Evolutionary conservation across 2,888 invertebrate species (phyloP).

Genomic region (Tetrapedia diversipes): DNA sequence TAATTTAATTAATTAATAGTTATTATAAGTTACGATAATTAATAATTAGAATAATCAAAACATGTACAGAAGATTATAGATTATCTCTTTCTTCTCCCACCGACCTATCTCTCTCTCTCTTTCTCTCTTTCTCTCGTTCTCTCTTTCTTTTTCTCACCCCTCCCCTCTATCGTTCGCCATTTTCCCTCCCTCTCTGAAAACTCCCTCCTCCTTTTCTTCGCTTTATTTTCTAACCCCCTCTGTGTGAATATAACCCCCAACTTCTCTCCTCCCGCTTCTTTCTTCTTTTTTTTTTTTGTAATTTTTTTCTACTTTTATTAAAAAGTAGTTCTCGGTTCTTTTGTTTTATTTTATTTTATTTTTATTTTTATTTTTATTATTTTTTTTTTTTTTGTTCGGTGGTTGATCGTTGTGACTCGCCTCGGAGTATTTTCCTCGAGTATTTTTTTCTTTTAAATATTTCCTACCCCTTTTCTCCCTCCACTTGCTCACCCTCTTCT

Average conservation of each 20-base stretch:
- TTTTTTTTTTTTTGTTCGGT: too few species aligned
- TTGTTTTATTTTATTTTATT: too few species aligned
- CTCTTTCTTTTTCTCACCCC: slow-evolving; percentile 32
- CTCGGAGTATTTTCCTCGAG: slow-evolving; percentile 67
- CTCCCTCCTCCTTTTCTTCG: slow-evolving; percentile 44
- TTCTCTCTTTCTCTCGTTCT: slow-evolving; percentile 43
- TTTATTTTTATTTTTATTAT: too few species aligned
- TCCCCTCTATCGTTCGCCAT: slow-evolving; percentile 21
- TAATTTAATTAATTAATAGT: slow-evolving; percentile 81
- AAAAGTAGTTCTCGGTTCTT: slow-evolving; percentile 49
- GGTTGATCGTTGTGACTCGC: slow-evolving; percentile 76
- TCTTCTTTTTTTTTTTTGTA: slow-evolving; percentile 42
- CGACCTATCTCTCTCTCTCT: slow-evolving; percentile 46
- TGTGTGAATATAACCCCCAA: slow-evolving; percentile 11
- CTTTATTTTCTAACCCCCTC: slow-evolving; percentile 21
- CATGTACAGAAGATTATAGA: slow-evolving; percentile 82
- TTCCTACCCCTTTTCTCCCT: slow-evolving; percentile 19
- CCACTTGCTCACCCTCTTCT: slow-evolving; percentile 27
- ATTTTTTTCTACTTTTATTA: slow-evolving; percentile 54
- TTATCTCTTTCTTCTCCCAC: slow-evolving; percentile 69
- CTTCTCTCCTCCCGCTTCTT: slow-evolving; percentile 20
- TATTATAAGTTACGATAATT: slow-evolving; percentile 81
- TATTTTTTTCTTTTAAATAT: slow-evolving; percentile 48
- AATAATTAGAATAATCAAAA: slow-evolving; percentile 82
- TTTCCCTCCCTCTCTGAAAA: slow-evolving; percentile 3